phyloP scores from a whole-genome alignment of 2,113 vertebrate genomes.

The zebrafish (Danio rerio) region DNA sequence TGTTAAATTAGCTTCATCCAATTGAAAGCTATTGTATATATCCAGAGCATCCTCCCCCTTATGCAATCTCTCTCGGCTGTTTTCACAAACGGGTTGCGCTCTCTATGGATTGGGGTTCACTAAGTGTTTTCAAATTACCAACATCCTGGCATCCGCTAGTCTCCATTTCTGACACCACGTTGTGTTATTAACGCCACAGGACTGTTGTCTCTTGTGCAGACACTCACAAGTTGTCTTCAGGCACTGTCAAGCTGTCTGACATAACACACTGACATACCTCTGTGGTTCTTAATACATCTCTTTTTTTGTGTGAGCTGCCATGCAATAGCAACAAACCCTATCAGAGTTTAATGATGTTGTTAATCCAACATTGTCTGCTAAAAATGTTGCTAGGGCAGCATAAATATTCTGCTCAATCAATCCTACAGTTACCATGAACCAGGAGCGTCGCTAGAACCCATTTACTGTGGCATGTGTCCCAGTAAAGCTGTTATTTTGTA shows the following conservation, averaged over 20 bases:
- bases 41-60: constrained; percentile 32
- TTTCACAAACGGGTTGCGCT: not conserved
- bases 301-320: constrained; percentile 1
- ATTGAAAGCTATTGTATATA: constrained; percentile 39
- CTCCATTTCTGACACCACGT: not conserved
- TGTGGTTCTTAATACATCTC: not conserved
- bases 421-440: constrained; percentile 5
- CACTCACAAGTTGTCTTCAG: too few relatives aligned
- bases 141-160: not conserved
- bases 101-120: not conserved
- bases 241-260: too few relatives aligned
- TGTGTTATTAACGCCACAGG: not conserved
- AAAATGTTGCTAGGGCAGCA: not conserved
- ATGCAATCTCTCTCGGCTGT: not conserved
- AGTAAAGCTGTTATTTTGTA: too few relatives aligned
- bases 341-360: not conserved
- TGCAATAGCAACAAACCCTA: not conserved
- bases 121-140: not conserved
- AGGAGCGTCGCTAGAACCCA: too few relatives aligned
- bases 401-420: not conserved
- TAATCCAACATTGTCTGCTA: not conserved
- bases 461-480: too few relatives aligned
- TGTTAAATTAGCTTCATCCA: not conserved
- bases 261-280: not conserved
- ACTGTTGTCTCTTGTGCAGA: not conserved